Base-by-base conservation (phyloP, 2,797 vertebrate species). In the Coilia nasus region DNA sequence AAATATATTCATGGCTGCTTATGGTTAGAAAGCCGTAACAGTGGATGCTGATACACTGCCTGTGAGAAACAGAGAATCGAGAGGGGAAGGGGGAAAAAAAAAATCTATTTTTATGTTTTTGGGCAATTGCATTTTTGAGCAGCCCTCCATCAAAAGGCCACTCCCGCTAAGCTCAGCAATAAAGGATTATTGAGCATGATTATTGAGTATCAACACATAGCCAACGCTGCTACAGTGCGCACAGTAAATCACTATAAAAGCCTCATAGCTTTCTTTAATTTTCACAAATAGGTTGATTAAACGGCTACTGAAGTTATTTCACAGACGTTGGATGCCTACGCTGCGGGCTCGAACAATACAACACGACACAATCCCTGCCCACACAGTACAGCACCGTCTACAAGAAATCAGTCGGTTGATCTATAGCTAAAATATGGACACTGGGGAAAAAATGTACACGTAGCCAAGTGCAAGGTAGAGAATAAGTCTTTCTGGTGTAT, bases 221-320 rank as follows among this genome's bases (percentile, higher is more conserved):
- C 11, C 60, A 83, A 71, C 81, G 71, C n/a, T 44, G 15, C 59
- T 9, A 19, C 86, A 59, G 62, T 44, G 71, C 84, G 31, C 81
- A 85, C 28, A 71, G 31, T 50, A 31, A 64, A 83, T 88, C 84
- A 88, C 85, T 85, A 84, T 57, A 67, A 86, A 56, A 82, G 87
- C 90, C 88, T 87, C 85, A 83, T 89, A 88, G 87, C 86, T 82
- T 85, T 57, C 88, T 90, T 90, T 89, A 84, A 90, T 87, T 82
- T 86, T 78, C 71, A 78, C 31, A 78, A 78, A 78, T 78, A 78
- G 71, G 71, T 44, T 44, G 71, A 78, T 78, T 78, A 78, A 75
- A 44, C 71, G 19, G 31, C 6, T 9, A 35, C 71, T 10, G 1
- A 6, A 78, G 35, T 44, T 44, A 78, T 78, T 78, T 44, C 31